These are phyloP conservation scores for Macropus fuliginosus DNA, from an alignment of 2,797 vertebrate genomes.

Conservation along the genomic window DNA sequence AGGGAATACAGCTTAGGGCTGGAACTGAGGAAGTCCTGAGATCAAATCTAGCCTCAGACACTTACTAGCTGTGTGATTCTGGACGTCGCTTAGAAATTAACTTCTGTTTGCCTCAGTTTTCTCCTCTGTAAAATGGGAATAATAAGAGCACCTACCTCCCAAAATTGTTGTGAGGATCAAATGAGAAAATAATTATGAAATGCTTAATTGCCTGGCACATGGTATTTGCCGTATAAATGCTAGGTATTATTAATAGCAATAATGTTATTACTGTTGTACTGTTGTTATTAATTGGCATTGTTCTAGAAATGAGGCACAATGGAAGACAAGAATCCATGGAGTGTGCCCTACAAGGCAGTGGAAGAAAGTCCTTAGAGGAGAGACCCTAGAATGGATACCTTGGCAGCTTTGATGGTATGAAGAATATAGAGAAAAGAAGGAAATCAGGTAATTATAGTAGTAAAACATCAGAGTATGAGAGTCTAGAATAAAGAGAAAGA, in stretches of 20 bases:
- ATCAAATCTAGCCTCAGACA: not conserved
- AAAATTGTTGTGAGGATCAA: not conserved
- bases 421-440: not conserved
- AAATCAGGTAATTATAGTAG: too few species aligned
- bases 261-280: too few species aligned
- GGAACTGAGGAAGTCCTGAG: not conserved
- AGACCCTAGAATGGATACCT: not conserved
- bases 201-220: not conserved
- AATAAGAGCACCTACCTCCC: not conserved
- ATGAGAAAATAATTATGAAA: not conserved
- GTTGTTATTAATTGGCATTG: not conserved
- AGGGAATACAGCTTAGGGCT: not conserved
- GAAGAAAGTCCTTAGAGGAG: not conserved
- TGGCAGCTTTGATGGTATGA: not conserved
- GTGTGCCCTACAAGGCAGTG: not conserved
- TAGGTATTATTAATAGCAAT: too few species aligned
- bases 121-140: not conserved
- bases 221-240: not conserved
- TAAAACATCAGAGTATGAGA: too few species aligned
- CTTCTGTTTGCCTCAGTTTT: not conserved
- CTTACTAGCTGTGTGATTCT: not conserved
- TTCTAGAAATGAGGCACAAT: too few species aligned
- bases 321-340: not conserved
- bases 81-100: not conserved
- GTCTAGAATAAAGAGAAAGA: too few species aligned